Conservation (phyloP, 2,113 vertebrate species). For the Thalassoma bifasciatum region DNA sequence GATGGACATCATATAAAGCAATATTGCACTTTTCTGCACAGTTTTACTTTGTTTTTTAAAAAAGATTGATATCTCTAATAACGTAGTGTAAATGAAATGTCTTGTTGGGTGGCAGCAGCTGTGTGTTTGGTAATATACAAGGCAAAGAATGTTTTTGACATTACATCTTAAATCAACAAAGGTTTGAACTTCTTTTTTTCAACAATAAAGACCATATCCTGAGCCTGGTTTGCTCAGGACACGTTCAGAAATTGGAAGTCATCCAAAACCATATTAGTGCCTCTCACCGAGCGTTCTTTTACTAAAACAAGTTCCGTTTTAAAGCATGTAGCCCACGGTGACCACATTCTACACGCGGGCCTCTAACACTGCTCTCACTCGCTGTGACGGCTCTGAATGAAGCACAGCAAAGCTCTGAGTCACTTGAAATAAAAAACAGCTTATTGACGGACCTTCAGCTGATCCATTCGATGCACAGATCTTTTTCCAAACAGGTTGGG, state of each 20-base stretch:
- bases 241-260: background rate
- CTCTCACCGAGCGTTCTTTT: conserved; percentile 13
- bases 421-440: background rate
- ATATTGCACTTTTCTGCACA: no score
- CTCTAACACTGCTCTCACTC: background rate
- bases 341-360: background rate
- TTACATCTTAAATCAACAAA: background rate
- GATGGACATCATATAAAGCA: no score
- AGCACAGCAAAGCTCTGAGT: conserved; percentile 4
- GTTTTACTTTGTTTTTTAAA: no score
- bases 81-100: no score
- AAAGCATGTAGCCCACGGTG: background rate
- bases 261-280: conserved; percentile 17
- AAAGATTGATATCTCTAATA: no score
- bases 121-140: no score
- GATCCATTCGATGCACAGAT: no score
- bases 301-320: background rate
- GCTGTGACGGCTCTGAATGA: background rate
- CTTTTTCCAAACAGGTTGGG: no score
- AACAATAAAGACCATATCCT: background rate
- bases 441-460: background rate
- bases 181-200: background rate
- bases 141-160: no score
- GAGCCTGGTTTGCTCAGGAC: background rate
- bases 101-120: no score